These are phyloP conservation scores for Ectobius pallidus DNA, from an alignment of 2,888 invertebrate species.

Conservation along the genomic window DNA sequence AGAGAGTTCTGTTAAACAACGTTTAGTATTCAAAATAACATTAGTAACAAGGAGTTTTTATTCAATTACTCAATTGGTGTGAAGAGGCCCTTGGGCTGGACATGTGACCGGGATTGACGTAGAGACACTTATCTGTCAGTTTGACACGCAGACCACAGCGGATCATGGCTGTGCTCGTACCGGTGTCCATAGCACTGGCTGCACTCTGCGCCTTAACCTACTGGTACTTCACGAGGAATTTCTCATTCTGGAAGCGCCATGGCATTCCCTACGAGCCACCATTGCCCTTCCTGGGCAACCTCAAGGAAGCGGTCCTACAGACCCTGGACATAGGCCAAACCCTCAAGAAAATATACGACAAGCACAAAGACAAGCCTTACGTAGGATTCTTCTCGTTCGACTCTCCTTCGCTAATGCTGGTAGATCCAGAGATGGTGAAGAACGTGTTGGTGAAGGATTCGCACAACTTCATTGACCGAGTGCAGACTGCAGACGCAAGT, in stretches of 20 bases:
- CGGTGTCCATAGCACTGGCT: too few relatives aligned
- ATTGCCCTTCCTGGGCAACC: conserved; percentile 33
- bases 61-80: too few relatives aligned
- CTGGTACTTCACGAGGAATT: conserved; percentile 33
- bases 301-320: conserved; percentile 24
- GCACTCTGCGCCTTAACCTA: background rate
- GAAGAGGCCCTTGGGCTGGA: too few relatives aligned
- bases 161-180: too few relatives aligned
- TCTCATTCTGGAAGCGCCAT: conserved; percentile 28
- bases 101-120: too few relatives aligned
- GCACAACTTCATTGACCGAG: conserved; percentile 18
- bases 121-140: too few relatives aligned
- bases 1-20: too few relatives aligned
- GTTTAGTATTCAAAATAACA: too few relatives aligned
- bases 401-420: conserved; percentile 2
- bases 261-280: conserved; percentile 28
- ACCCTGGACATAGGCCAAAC: background rate
- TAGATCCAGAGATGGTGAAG: conserved; percentile 18
- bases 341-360: conserved; percentile 17
- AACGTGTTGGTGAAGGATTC: conserved; percentile 28
- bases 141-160: too few relatives aligned
- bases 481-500: background rate
- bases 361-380: conserved; percentile 7
- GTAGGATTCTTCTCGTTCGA: conserved; percentile 31
- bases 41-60: too few relatives aligned